A percentile compares a stretch with the other conserved stretches of the same genome.
These are phyloP conservation scores for Stomorhina lunata DNA, from an alignment of 2,888 invertebrate genomes.

Conservation along the genomic window DNA sequence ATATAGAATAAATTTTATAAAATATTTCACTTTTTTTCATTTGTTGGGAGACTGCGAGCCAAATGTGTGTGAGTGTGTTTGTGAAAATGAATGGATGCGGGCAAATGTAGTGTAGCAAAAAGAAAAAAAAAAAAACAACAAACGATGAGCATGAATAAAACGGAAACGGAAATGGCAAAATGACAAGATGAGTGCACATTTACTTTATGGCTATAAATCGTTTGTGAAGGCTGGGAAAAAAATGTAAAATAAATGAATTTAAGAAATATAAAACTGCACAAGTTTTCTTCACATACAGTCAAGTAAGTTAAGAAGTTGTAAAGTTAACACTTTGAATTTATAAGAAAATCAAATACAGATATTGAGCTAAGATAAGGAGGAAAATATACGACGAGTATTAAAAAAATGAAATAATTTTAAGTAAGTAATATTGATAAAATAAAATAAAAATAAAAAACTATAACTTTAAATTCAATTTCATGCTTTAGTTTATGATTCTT, in stretches of 20 bases:
- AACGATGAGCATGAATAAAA: slow-evolving; percentile 55
- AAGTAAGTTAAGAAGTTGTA: slow-evolving; percentile 50
- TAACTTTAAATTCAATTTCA: no score
- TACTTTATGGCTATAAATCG: slow-evolving; percentile 57
- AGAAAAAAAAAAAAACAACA: no score
- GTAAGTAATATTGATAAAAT: background rate
- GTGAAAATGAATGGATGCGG: slow-evolving; percentile 42
- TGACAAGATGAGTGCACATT: slow-evolving; percentile 64
- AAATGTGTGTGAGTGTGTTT: background rate
- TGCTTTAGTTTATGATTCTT: no score
- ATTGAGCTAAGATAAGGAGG: slow-evolving; percentile 16
- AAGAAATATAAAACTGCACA: background rate
- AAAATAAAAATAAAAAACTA: background rate
- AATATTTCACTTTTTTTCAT: no score
- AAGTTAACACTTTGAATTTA: slow-evolving; percentile 57
- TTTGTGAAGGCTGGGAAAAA: slow-evolving; percentile 15
- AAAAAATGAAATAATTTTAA: background rate
- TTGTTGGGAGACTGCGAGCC: background rate
- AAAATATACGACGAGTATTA: background rate
- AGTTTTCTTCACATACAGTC: slow-evolving; percentile 9
- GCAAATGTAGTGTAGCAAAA: slow-evolving; percentile 53
- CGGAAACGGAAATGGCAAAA: slow-evolving; percentile 60
- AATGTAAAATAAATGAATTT: background rate
- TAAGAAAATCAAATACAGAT: slow-evolving; percentile 47
- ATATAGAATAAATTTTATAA: no score